Conservation (phyloP, 2,888 invertebrate genomes). For the Catocala nupta region DNA sequence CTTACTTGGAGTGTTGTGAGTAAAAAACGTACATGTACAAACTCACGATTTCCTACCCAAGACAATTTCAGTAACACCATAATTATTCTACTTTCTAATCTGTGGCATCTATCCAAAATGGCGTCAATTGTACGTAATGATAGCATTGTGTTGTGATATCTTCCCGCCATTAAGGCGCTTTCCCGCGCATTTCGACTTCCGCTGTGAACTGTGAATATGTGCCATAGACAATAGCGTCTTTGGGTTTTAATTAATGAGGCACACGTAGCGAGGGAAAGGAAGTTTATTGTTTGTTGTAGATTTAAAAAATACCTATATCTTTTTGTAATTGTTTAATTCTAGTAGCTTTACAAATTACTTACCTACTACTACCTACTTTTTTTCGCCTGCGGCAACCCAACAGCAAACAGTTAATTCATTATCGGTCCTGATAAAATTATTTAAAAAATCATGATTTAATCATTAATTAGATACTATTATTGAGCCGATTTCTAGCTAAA, state of each 20-base stretch:
- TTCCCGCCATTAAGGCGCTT: conserved; percentile 52
- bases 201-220: conserved; percentile 42
- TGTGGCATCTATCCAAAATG: conserved; percentile 44
- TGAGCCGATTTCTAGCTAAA: too few relatives aligned
- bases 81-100: conserved; percentile 49
- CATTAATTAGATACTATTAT: too few relatives aligned
- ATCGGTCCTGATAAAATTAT: too few relatives aligned
- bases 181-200: conserved; percentile 55
- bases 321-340: not conserved
- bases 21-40: too few relatives aligned
- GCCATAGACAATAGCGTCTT: conserved; percentile 47
- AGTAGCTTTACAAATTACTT: too few relatives aligned
- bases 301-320: not conserved
- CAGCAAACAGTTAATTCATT: too few relatives aligned
- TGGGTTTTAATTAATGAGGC: conserved; percentile 47
- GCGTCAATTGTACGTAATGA: conserved; percentile 46
- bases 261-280: conserved; percentile 21
- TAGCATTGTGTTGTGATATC: conserved; percentile 43
- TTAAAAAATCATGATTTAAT: too few relatives aligned
- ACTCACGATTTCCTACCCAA: not conserved
- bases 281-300: conserved; percentile 16
- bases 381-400: too few relatives aligned
- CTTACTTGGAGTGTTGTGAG: too few relatives aligned
- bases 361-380: too few relatives aligned
- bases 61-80: conserved; percentile 18